Evolutionary conservation across 2,113 vertebrate genomes (phyloP).

Genomic region (Gavialis gangeticus): DNA sequence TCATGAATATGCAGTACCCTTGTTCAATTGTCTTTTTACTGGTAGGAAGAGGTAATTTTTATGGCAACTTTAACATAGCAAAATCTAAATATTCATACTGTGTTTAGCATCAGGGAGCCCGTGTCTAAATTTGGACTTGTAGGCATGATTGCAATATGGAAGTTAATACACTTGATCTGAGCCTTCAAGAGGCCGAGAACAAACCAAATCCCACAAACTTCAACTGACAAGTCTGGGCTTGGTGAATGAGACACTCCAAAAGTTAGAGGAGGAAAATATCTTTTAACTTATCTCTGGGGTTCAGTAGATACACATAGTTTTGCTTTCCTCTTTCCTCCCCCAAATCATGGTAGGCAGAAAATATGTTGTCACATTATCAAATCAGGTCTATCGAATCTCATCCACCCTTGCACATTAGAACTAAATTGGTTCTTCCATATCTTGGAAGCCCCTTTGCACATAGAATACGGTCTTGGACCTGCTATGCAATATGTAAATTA

Average conservation of each 20-base stretch:
- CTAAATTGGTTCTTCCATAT: neutral
- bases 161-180: no score
- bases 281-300: neutral
- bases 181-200: no score
- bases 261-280: neutral
- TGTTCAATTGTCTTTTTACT: slow-evolving; percentile 9
- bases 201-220: neutral
- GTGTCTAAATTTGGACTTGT: neutral
- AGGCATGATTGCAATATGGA: neutral
- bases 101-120: neutral
- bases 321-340: neutral
- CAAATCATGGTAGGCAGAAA: neutral
- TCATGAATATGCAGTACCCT: slow-evolving; percentile 1
- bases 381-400: neutral
- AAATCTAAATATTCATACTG: slow-evolving; percentile 12
- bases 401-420: neutral
- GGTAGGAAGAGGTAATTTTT: slow-evolving; percentile 42
- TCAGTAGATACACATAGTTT: neutral
- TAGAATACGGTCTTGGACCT: neutral
- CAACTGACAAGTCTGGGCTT: neutral
- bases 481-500: neutral
- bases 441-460: neutral
- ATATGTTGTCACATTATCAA: neutral
- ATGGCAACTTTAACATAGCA: slow-evolving; percentile 29
- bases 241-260: neutral